Evolutionary conservation across 2,888 invertebrate species (phyloP), one percentile per base, ranked within the genome.

Genomic region (Drosophila formosana): DNA sequence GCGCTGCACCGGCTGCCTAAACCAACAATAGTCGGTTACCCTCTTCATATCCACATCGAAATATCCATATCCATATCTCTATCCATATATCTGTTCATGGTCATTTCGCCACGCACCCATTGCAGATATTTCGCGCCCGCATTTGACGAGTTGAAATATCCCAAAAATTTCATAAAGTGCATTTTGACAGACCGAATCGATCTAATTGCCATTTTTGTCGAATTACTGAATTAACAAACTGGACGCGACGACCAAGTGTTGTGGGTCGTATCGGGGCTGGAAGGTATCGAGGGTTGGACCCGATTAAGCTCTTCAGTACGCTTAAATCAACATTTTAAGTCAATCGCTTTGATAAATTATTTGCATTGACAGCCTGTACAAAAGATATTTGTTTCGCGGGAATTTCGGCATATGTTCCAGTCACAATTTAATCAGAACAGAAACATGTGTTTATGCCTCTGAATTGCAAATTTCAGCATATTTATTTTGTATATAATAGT

Each of bases 21-120:
- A 91, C 89, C 90, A 87, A 91, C 90, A 88, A 88, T 84, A 82
- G 89, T 91, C 90, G 91, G 90, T 90, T 83, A 76, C 74, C 77
- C 62, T 66, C 73, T 74, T 18, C 8, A 23, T 28, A 45, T 32
- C 55, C 23, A 43, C 4, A 56, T 26, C 9, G 5, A 37, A 2
- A 45, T 18, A 37, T 57, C 46, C 46, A 28, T 26, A 57, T 47
- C 46, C 46, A 18, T 41, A 25, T 39, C 32, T 25, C 39, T 49
- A 58, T 49, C 77, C 76, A 39, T 30, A 51, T 45, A 37, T 37
- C 37, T 37, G 30, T n/a, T 55, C 55, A 47, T 72, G 66, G 41
- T 43, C 67, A 68, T 63, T 84, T 77, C 72, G 80, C 66, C 60
- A 84, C 80, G 88, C 88, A 83, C 90, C 84, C 86, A 90, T 90